Evolutionary conservation across 1,140 invertebrate genomes (phyloP), one percentile per base, ranked within the genome.

Genomic region (Papilio glaucus): DNA sequence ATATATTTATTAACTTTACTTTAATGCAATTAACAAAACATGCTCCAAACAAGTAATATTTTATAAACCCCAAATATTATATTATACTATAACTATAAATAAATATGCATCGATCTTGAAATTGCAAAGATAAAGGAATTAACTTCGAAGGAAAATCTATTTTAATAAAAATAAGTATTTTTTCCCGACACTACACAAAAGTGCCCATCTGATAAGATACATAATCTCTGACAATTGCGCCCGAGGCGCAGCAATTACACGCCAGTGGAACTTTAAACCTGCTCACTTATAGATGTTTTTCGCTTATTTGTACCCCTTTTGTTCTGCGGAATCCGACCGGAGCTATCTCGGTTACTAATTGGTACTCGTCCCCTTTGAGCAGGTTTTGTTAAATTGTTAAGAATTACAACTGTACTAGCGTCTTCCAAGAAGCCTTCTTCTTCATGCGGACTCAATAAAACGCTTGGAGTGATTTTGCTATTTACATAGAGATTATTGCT

Each of bases 301-400:
- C 78, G 76, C 76, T 82, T 85, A 82, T 85, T 83, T 81, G 79
- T 81, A 71, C 77, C 79, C 76, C 81, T 79, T 80, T 85, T 83
- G 80, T 85, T 82, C 78, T 74, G 72, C 63, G 76, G 76, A 85
- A 85, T 60, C 78, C 71, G 79, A 81, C 76, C 68, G 73, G 76
- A 79, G 72, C 21, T 79, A 75, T 83, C 81, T 85, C 82, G 72
- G 75, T 85, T 85, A 85, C 83, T 85, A 85, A 85, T 85, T 85
- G 83, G 79, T 84, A 74, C 73, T 78, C 71, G 73, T 71, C 42
- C 41, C 18, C 49, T 45, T 71, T 42, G 67, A 69, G 26, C 67
- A 18, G 67, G 24, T 29, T 69, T 53, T 69, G 67, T 69, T 53
- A 69, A 69, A 69, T 69, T 69, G 67, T 29, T 33, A 53, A 57